phyloP scores from a whole-genome alignment of 2,888 invertebrate species.

The Camptogramma bilineatum region DNA sequence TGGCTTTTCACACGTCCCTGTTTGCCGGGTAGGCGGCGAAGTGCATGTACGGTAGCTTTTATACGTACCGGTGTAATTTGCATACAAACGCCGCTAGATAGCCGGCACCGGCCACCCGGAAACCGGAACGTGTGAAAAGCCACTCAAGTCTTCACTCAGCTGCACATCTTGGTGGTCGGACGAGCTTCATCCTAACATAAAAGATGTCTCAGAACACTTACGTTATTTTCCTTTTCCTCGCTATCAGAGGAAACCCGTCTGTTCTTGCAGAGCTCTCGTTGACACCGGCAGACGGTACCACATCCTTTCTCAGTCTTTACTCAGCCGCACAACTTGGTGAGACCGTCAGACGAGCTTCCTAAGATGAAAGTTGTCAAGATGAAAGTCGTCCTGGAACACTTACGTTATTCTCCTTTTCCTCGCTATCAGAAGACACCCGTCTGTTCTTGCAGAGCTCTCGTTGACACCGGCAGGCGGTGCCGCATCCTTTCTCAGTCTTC shows the following conservation, averaged over 20 bases:
- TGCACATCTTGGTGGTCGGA: conserved; percentile 82
- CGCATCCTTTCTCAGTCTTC: conserved; percentile 78
- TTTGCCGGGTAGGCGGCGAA: no score
- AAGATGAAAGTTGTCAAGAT: no score
- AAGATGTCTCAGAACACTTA: no score
- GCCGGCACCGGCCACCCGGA: no score
- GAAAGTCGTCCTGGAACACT: background rate
- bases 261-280: conserved; percentile 72
- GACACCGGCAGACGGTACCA: conserved; percentile 82
- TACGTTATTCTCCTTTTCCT: conserved; percentile 72
- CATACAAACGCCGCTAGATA: no score
- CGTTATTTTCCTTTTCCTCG: conserved; percentile 74
- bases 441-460: no score
- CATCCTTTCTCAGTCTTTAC: conserved; percentile 80
- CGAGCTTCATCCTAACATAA: no score
- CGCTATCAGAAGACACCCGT: conserved; percentile 65
- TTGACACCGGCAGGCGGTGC: conserved; percentile 82
- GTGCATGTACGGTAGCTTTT: no score
- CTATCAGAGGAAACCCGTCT: conserved; percentile 55
- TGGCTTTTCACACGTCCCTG: conserved; percentile 87
- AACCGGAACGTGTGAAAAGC: no score
- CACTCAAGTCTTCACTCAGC: conserved; percentile 87
- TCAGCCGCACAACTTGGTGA: conserved; percentile 86
- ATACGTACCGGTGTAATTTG: no score
- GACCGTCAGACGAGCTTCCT: no score